Conservation (phyloP, 1,140 invertebrate genomes). For the Saxidomus purpurata region DNA sequence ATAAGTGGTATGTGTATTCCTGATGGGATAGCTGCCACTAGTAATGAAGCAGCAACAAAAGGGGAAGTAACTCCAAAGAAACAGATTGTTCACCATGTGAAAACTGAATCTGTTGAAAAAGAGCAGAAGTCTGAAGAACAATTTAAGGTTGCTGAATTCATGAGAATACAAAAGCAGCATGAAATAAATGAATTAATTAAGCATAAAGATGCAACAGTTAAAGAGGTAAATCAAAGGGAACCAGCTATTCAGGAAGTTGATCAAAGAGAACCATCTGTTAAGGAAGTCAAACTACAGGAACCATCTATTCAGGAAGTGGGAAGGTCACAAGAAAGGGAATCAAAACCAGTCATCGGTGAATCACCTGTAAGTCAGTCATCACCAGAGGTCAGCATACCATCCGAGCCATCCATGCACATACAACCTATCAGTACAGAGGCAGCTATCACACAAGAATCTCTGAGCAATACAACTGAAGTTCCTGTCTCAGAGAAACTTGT, state of each 20-base stretch:
- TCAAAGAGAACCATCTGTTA: background rate
- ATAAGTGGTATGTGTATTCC: conserved; percentile 36
- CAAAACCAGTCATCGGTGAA: background rate
- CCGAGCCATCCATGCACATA: conserved; percentile 17
- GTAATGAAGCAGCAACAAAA: background rate
- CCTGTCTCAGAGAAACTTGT: background rate
- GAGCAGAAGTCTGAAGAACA: background rate
- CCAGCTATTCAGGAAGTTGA: background rate
- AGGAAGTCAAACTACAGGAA: background rate
- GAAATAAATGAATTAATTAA: conserved; percentile 38
- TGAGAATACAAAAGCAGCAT: conserved; percentile 22
- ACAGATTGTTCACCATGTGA: background rate
- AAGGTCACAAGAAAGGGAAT: background rate
- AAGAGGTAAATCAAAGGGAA: background rate
- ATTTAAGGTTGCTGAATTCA: background rate
- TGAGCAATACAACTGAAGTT: background rate
- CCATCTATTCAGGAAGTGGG: background rate
- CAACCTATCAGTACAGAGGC: background rate
- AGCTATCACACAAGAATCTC: conserved; percentile 33
- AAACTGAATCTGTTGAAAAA: background rate
- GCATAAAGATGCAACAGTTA: background rate
- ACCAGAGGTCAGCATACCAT: conserved; percentile 21
- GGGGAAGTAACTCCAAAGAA: conserved; percentile 58
- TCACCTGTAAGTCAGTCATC: background rate
- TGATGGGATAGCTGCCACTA: background rate